Percentiles rank a stretch among this genome's conserved stretches.
Conservation (phyloP, 1,140 invertebrate species). For the Polypedilum vanderplanki region DNA sequence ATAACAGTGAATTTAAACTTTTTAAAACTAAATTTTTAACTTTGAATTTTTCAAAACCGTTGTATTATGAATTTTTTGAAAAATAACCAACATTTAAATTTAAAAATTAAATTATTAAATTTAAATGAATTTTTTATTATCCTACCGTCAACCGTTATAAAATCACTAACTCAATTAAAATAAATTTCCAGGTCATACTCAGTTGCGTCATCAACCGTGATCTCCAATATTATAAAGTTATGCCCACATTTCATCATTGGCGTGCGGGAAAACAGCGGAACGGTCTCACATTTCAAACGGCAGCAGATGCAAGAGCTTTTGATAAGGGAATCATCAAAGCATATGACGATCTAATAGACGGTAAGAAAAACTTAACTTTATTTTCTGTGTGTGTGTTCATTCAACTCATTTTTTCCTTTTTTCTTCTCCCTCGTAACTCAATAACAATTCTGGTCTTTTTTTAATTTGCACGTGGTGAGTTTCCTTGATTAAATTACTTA, state of each 20-base stretch:
- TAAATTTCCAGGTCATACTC: constrained; percentile 68
- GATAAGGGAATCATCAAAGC: constrained; percentile 85
- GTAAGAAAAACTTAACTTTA: constrained; percentile 47
- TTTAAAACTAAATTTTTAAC: no score
- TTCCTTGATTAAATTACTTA: not conserved
- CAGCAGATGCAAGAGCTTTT: constrained; percentile 87
- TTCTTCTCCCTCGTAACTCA: not conserved
- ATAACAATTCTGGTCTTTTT: not conserved
- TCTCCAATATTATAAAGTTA: constrained; percentile 95
- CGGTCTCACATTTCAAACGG: constrained; percentile 90
- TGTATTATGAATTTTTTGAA: no score
- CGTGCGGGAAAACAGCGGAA: constrained; percentile 90
- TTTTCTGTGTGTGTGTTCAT: not conserved
- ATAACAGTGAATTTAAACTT: no score
- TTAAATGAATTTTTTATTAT: no score
- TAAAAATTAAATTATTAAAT: no score
- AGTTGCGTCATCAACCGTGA: constrained; percentile 93
- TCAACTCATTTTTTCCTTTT: not conserved
- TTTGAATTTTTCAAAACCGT: no score
- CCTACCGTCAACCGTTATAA: no score
- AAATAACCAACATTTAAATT: no score
- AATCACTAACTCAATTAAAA: no score
- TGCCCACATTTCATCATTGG: constrained; percentile 98
- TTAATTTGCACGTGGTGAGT: constrained; percentile 23
- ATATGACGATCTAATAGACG: constrained; percentile 84